Conservation (phyloP, 2,888 invertebrate species). For the Portevinia maculata region DNA sequence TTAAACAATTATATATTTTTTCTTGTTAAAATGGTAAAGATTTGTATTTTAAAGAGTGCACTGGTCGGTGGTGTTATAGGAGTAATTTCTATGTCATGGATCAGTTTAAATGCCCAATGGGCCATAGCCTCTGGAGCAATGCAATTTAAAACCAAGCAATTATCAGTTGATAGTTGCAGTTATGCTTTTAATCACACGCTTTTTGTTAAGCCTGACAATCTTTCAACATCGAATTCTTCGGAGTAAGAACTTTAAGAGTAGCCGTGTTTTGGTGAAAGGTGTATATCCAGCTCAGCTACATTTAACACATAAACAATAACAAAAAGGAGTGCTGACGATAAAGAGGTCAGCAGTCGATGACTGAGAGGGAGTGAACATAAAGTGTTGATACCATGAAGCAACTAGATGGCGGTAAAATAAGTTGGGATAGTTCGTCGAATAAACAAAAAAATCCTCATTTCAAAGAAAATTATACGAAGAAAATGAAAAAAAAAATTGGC, state of each 20-base stretch:
- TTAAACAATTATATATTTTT: background rate
- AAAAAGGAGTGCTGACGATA: too few species aligned
- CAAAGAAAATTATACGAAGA: too few species aligned
- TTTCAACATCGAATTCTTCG: conserved; percentile 70
- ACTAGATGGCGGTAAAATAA: too few species aligned
- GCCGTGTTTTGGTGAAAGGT: too few species aligned
- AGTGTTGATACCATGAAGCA: too few species aligned
- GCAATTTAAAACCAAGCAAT: conserved; percentile 86
- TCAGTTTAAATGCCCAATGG: conserved; percentile 86
- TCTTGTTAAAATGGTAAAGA: background rate
- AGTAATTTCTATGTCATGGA: conserved; percentile 85
- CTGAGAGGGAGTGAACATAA: too few species aligned
- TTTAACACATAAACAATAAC: too few species aligned
- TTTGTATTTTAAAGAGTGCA: conserved; percentile 83
- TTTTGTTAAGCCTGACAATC: conserved; percentile 74
- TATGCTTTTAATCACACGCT: conserved; percentile 84
- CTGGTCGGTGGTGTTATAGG: conserved; percentile 85
- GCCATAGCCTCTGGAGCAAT: conserved; percentile 86
- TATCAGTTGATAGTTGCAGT: conserved; percentile 86
- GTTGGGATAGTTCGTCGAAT: too few species aligned
- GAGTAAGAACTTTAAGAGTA: conserved; percentile 75
- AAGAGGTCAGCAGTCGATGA: too few species aligned
- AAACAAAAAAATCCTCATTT: too few species aligned
- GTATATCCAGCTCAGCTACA: too few species aligned
- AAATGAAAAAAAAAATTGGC: too few species aligned